Conservation (phyloP, 2,797 vertebrate species). For the Neosilurus hyrtlii region DNA sequence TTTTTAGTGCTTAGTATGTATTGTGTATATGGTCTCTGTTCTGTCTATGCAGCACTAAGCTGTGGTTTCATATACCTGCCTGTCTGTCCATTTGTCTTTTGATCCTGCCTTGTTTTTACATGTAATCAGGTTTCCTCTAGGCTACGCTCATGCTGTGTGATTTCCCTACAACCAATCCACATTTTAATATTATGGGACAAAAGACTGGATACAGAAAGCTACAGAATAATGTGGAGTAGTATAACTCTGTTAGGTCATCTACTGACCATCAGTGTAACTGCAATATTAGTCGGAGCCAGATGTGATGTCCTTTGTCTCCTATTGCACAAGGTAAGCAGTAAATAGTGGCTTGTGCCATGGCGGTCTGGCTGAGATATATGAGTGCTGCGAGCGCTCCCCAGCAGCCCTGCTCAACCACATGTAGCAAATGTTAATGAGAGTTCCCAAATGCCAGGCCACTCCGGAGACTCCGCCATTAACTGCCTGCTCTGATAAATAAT, state of each 20-base stretch:
- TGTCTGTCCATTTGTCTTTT: not conserved
- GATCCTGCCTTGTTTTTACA: not conserved
- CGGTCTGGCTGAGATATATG: conserved; percentile 56
- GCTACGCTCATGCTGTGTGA: not conserved
- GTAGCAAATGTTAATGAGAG: conserved; percentile 71
- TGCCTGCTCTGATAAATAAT: conserved; percentile 62
- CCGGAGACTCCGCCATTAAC: conserved; percentile 62
- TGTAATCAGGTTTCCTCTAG: not conserved
- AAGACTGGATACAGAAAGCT: not conserved
- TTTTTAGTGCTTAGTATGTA: not conserved
- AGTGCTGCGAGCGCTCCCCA: conserved; percentile 50
- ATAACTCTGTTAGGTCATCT: conserved; percentile 17
- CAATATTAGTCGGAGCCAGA: conserved; percentile 41
- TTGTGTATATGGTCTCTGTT: not conserved
- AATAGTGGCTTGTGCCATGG: conserved; percentile 43
- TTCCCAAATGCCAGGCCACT: conserved; percentile 63
- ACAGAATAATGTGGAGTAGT: conserved; percentile 8
- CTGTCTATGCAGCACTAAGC: not conserved
- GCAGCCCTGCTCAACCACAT: conserved; percentile 63
- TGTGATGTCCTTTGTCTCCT: conserved; percentile 49
- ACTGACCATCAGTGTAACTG: conserved; percentile 26
- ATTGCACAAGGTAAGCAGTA: conserved; percentile 54
- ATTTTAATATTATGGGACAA: not conserved
- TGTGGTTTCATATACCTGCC: not conserved
- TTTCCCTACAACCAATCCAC: not conserved